Evolutionary conservation across 2,113 vertebrate species (phyloP).

Genomic region (Pelodiscus sinensis): DNA sequence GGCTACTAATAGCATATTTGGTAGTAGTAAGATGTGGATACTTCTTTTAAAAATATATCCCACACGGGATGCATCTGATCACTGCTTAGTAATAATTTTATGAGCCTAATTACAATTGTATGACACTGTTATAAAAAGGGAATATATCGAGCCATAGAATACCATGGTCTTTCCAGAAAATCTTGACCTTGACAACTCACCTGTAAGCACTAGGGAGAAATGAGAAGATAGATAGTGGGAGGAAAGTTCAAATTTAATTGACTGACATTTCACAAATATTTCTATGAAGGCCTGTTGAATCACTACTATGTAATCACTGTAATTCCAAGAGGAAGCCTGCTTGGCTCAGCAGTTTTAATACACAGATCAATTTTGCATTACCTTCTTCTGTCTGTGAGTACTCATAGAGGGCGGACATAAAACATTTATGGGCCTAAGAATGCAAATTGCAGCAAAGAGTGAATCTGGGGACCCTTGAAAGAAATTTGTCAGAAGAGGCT

Average conservation of each 20-base stretch:
- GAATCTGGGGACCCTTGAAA: constrained; percentile 79
- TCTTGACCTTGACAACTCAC: neutral
- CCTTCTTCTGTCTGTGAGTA: constrained; percentile 87
- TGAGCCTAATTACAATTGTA: neutral
- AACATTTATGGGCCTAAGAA: constrained; percentile 89
- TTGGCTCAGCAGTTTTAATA: constrained; percentile 91
- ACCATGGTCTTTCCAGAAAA: neutral
- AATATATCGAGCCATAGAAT: neutral
- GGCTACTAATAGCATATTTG: neutral
- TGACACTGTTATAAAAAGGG: neutral
- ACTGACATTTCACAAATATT: constrained; percentile 56
- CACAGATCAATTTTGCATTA: constrained; percentile 94
- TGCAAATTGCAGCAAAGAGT: constrained; percentile 83
- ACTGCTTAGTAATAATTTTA: neutral
- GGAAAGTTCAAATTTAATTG: constrained; percentile 22
- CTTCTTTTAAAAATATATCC: neutral
- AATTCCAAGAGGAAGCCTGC: constrained; percentile 82
- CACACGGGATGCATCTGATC: neutral
- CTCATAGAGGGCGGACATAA: constrained; percentile 86
- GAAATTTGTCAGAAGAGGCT: constrained; percentile 79
- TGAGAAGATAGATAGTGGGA: neutral
- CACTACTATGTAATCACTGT: constrained; percentile 81
- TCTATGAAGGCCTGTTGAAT: constrained; percentile 66
- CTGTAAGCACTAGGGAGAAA: neutral
- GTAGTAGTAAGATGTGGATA: neutral